A percentile compares a stretch with the other conserved stretches of the same genome.
phyloP scores from a whole-genome alignment of 2,888 invertebrate genomes.

The Drosophila ustulata region DNA sequence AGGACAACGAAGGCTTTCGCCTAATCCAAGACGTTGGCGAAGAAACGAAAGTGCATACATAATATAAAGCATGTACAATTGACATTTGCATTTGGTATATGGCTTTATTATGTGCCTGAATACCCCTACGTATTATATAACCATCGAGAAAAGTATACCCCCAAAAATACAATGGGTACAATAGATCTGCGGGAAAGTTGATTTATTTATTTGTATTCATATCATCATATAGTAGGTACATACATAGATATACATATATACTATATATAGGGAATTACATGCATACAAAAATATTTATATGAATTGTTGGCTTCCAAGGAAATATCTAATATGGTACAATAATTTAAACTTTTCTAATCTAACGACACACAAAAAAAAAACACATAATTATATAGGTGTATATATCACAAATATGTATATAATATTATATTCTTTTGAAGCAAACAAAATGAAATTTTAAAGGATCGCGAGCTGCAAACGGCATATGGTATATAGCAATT shows the following conservation, averaged over 20 bases:
- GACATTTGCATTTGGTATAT: slow-evolving; percentile 4
- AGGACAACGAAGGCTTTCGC: slow-evolving; percentile 50
- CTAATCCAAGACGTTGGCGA: slow-evolving; percentile 13
- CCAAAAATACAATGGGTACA: slow-evolving; percentile 6
- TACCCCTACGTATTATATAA: slow-evolving; percentile 2
- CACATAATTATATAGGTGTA: slow-evolving; percentile 57
- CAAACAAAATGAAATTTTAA: slow-evolving; percentile 5
- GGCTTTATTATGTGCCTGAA: slow-evolving; percentile 1
- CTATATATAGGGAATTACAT: slow-evolving; percentile 52
- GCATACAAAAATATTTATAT: slow-evolving; percentile 69
- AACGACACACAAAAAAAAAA: slow-evolving; percentile 38
- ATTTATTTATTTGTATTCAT: slow-evolving; percentile 44
- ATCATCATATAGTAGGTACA: slow-evolving; percentile 26
- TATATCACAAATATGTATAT: slow-evolving; percentile 74
- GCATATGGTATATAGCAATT: neutral
- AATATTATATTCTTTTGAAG: slow-evolving; percentile 36
- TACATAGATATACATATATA: slow-evolving; percentile 4
- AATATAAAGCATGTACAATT: slow-evolving; percentile 8
- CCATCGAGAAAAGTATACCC: slow-evolving; percentile 5
- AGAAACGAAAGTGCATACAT: slow-evolving; percentile 47
- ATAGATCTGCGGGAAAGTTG: slow-evolving; percentile 19
- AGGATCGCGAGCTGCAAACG: slow-evolving; percentile 14
- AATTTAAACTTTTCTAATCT: slow-evolving; percentile 61
- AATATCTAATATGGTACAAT: slow-evolving; percentile 67
- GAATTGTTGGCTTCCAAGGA: slow-evolving; percentile 58